Base-by-base conservation (phyloP, 2,888 invertebrate species). In the Xylocampa areola region DNA sequence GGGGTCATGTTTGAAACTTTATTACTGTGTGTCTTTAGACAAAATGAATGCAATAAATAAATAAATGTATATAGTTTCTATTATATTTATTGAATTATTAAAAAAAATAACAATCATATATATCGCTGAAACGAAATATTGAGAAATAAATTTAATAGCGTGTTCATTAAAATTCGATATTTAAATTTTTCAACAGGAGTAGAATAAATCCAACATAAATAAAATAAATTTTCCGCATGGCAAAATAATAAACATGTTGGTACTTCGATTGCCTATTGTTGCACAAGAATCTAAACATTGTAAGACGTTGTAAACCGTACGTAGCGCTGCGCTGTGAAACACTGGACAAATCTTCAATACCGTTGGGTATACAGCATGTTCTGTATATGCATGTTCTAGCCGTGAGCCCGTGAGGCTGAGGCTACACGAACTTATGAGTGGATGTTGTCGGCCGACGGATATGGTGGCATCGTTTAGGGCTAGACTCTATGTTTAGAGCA, bases 401-500 rank as follows among this genome's bases (percentile, higher is more conserved):
- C 65, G 49, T 67, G 73, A 67, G 63, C 79, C 79, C 76, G 78
- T 74, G 82, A 81, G 79, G 77, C 79, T 70, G 62, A 45, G 72
- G 79, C 82, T 81, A 83, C 84, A 82, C 79, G 78, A 82, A 82
- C 80, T 82, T 84, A 84, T 84, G 84, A 84, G 84, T 82, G 81
- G 82, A 81, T 83, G 81, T 79, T 80, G 84, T 77, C 79, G 80
- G 83, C 84, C 82, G 85, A 86, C 89, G 89, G 89, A 90, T 91
- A 92, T 91, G 91, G 91, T 90, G 88, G 89, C 90, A 88, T 89
- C 89, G 88, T 89, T 91, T 90, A 87, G 86, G 85, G 83, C 83
- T 87, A 82, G 85, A 84, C 82, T 87, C 88, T 91, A 86, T 91
- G 91, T 90, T 91, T 89, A 92, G 89, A 86, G 79, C 81, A 80